These are phyloP conservation scores for Prinia subflava DNA, from an alignment of 2,113 vertebrate genomes.

Conservation along the genomic window DNA sequence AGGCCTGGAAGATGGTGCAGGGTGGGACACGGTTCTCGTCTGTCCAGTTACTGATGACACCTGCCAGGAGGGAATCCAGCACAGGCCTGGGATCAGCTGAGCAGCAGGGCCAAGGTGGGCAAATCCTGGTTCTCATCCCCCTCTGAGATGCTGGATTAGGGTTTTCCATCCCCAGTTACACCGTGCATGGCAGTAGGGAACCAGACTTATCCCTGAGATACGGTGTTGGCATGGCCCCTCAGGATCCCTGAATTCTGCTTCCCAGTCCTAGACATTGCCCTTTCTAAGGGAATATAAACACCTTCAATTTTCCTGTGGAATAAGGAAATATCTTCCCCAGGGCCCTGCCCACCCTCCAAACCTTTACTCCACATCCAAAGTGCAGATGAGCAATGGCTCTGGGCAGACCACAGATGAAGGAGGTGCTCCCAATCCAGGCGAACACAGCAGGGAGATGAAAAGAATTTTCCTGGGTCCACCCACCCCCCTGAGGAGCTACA, in stretches of 20 bases:
- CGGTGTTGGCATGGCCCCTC: accelerated
- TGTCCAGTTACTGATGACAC: slow-evolving; percentile 96
- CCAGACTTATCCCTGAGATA: neutral
- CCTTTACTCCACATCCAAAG: neutral
- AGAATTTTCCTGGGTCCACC: neutral
- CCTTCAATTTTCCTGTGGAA: neutral
- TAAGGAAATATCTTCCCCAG: neutral
- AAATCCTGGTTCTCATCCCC: neutral
- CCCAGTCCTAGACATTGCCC: neutral
- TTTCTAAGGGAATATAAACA: neutral
- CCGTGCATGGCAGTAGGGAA: neutral
- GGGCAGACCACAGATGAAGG: neutral
- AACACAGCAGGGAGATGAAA: neutral
- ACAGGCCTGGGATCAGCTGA: neutral
- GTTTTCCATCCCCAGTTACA: neutral
- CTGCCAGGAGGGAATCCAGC: slow-evolving; percentile 65
- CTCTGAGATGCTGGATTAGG: neutral
- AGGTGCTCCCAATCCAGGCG: neutral
- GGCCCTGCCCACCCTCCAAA: neutral
- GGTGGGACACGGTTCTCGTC: slow-evolving; percentile 88
- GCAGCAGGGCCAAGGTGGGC: neutral
- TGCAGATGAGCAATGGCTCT: neutral
- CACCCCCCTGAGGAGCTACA: neutral
- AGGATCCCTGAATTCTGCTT: neutral
- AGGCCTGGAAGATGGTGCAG: slow-evolving; percentile 95